Base-by-base conservation (phyloP, 2,888 invertebrate species). In the Ochlodes sylvanus region DNA sequence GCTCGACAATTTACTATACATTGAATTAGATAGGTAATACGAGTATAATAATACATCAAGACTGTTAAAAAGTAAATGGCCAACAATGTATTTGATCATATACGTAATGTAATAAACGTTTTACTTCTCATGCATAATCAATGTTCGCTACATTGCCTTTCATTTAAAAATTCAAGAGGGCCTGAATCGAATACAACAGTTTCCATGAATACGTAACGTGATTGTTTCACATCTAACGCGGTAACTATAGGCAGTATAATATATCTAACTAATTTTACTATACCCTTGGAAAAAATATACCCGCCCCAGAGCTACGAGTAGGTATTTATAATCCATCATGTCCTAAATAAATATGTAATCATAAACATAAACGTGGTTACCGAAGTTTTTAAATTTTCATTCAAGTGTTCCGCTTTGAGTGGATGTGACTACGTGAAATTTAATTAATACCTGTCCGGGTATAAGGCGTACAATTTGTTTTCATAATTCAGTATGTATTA, bases 121-220 rank as follows among this genome's bases (percentile, higher is more conserved):
- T 27, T 32, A 7, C 54, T 52, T 21, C 75, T 79, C 81, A 82
- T 83, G 77, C 82, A 84, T 81, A 82, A 80, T 78, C 75, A 79
- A 79, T 78, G 75, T 74, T 72, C 69, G 69, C 71, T 76, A 75
- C 72, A 73, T 71, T 76, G 62, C 75, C 71, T 76, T 69, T 69
- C 65, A 70, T 74, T 76, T 71, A 75, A 78, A 78, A 79, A 78
- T 76, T 78, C 76, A 78, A 70, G 67, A 70, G 74, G 69, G 73
- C 72, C 70, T 72, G 75, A 73, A 76, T 73, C 72, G 74, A 74
- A 77, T 72, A 79, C 75, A 80, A 77, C 57, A 56, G 56, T 56
- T 57, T 21, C 56, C 38, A 56, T 61, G 47, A 56, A 68, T 62
- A 56, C 44, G 41, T 52, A 61, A 66, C 54, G 47, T 42, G 50